These are phyloP conservation scores for Enteromius unitaeniatus DNA, from an alignment of 2,797 vertebrate species.

Conservation along the genomic window DNA sequence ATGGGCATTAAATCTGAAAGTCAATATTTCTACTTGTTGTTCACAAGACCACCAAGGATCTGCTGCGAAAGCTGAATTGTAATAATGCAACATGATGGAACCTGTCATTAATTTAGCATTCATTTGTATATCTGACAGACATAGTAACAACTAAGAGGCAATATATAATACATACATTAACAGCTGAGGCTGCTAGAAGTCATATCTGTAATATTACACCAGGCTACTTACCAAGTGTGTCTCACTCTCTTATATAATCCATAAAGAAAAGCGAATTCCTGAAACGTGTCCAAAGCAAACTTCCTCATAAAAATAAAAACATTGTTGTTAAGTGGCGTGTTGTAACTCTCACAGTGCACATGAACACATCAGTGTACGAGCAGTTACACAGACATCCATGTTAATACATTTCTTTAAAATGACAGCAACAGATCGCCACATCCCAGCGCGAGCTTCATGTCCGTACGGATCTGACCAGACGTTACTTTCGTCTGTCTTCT, in stretches of 20 bases:
- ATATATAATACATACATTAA: not conserved
- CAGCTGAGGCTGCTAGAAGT: not conserved
- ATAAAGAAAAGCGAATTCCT: conserved; percentile 16
- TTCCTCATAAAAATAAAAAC: conserved; percentile 13
- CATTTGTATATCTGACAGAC: not conserved
- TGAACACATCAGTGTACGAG: not conserved
- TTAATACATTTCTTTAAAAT: conserved; percentile 18
- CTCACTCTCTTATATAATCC: conserved; percentile 10
- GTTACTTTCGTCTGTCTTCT: conserved; percentile 25
- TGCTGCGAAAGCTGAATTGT: not conserved
- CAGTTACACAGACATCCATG: not conserved
- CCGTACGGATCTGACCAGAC: not conserved
- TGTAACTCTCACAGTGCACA: not conserved
- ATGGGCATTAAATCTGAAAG: not conserved
- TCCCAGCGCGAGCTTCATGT: not conserved
- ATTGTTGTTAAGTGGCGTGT: not conserved
- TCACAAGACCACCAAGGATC: conserved; percentile 9
- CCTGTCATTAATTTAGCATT: not conserved
- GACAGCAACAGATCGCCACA: conserved; percentile 15
- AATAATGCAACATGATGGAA: not conserved
- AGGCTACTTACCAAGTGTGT: conserved; percentile 25
- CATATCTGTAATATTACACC: not conserved
- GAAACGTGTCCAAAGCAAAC: conserved; percentile 6
- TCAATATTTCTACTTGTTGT: not conserved
- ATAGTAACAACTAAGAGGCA: not conserved